Conservation (phyloP, 35 echinoderm and acorn worm species). For the Lytechinus pictus region DNA sequence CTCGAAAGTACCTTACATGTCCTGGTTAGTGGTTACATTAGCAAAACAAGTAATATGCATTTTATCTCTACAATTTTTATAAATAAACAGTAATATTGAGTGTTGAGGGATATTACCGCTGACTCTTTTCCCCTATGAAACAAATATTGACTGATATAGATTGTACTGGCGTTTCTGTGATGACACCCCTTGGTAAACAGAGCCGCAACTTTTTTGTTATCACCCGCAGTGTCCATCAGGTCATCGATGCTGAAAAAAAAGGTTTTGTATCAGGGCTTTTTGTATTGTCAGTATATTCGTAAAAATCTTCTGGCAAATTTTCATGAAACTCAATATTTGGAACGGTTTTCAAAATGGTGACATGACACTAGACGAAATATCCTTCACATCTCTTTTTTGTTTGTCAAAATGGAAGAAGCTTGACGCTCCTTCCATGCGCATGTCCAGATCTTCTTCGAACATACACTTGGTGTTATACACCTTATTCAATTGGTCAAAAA, state of each 20-base stretch:
- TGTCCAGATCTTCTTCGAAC: too few species aligned
- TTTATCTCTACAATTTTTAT: conserved; percentile 83
- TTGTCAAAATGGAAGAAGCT: too few species aligned
- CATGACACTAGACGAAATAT: conserved; percentile 48
- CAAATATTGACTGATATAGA: conserved; percentile 68
- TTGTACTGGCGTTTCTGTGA: conserved; percentile 66
- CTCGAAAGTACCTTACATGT: conserved; percentile 50
- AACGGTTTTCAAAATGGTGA: conserved; percentile 23
- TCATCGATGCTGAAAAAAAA: conserved; percentile 75
- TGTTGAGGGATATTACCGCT: conserved; percentile 72
- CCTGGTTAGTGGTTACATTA: conserved; percentile 68
- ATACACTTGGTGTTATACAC: too few species aligned
- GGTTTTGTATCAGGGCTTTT: too few species aligned
- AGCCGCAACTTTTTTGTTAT: conserved; percentile 41
- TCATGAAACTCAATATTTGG: conserved; percentile 69
- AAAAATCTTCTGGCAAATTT: conserved; percentile 52
- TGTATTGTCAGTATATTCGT: conserved; percentile 43
- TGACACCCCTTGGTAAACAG: conserved; percentile 76
- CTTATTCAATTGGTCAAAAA: not conserved
- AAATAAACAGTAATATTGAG: conserved; percentile 77
- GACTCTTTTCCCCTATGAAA: conserved; percentile 67
- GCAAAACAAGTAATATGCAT: conserved; percentile 66
- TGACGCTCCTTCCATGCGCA: too few species aligned
- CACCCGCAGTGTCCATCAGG: conserved; percentile 53
- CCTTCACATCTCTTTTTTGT: too few species aligned